Evolutionary conservation across 2,113 vertebrate genomes (phyloP).

Genomic region (zebrafish (Danio rerio)): GRCz12tu NC_133177.1:19220501-19221000

Average conservation of each 20-base stretch:
- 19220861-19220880: conserved; percentile 48
- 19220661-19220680: not conserved
- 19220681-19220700: too few species aligned
- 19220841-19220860: conserved; percentile 28
- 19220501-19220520: conserved; percentile 7
- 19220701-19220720: too few species aligned
- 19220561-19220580: conserved; percentile 3
- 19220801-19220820: conserved; percentile 54
- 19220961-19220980: not conserved
- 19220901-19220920: not conserved
- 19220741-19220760: conserved; percentile 34
- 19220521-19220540: conserved; percentile 40
- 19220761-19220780: conserved; percentile 49
- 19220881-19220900: not conserved
- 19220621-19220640: not conserved
- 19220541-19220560: not conserved
- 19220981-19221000: not conserved
- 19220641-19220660: not conserved
- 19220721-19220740: conserved; percentile 1
- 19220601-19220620: not conserved
- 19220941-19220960: conserved; percentile 4
- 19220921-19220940: conserved; percentile 28
- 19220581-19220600: not conserved
- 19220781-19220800: conserved; percentile 52
- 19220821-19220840: conserved; percentile 39